Base-by-base conservation (phyloP, 2,888 invertebrate genomes). In the Polydrusus pterygomalis region DNA sequence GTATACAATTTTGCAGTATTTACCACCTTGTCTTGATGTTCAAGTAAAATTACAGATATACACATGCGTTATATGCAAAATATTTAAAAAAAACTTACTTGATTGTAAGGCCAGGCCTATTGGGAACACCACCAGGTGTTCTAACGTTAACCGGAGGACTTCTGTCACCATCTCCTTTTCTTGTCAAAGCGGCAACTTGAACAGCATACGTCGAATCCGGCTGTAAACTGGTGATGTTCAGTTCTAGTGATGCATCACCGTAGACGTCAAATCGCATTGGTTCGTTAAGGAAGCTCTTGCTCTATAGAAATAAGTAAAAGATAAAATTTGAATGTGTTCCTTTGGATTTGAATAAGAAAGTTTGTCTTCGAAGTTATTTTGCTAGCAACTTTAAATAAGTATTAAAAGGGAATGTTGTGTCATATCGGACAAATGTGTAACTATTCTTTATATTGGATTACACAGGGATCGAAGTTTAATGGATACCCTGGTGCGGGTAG, bases 121-220 rank as follows among this genome's bases (percentile, higher is more conserved):
- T 95, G 47, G 97, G 97, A 69, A 97, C 97, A 79, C 97, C 97
- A 70, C 98, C 97, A 34, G 97, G 97, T 0, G 99, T 99, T 88
- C 93, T 94, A 1, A 97, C 93, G 77, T 92, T 92, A 72, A 94
- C 94, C 25, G 96, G 95, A 77, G 93, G 89, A 86, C 97, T 97
- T 79, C 97, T 91, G 87, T 96, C 95, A 18, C 99, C 99, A 87
- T 99, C 99, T 54, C 99, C 99, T 87, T 97, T 97, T 78, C 97
- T 91, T 3, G 99, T 99, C 77, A 98, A 90, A 0, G 98, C 99
- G 0, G 97, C 97, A 74, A 99, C 97, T 89, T 97, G 96, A 74
- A 98, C 94, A 70, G 93, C 93, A 89, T 99, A 99, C 82, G 93
- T 92, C 0, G 99, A 97, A 85, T 99, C 98, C 3, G 99, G 98